Evolutionary conservation across 2,888 invertebrate genomes (phyloP), one percentile per base, ranked within the genome.

Genomic region (Epistrophe eligans): DNA sequence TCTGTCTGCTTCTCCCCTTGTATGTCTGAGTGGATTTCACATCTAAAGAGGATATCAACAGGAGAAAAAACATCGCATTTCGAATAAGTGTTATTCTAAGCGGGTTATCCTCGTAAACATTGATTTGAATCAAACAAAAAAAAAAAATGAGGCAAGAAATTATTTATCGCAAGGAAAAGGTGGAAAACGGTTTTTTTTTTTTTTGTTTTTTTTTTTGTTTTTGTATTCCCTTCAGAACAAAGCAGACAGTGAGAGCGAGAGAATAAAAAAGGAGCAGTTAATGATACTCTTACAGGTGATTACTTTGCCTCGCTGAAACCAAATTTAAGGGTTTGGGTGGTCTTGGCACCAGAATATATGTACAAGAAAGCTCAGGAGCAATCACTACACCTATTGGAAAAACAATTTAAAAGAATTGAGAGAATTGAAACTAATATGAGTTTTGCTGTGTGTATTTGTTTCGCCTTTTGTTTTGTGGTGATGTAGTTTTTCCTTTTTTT

Each of bases 241-340:
- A 45, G 43, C 19, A 70, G 48, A 64, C 66, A 35, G 62, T 32
- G 67, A 45, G 55, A 60, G 57, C 72, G 55, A 73, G 57, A 43
- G 55, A 40, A n/a, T 17, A 28, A 71, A 82, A 79, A 81, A 77
- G 67, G 67, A 84, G 58, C 72, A 83, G 67, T 79, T 83, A 76
- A 87, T 71, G 70, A 83, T 79, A 76, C 82, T 87, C 85, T 82
- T 87, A 83, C 87, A 87, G 83, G 87, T 87, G 83, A 87, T 83
- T 87, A 83, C 83, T 60, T 72, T 74, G 72, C 72, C 55, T 82
- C 52, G 58, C 50, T 64, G 64, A 77, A 55, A 13, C 4, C 28
- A 24, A 24, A 24, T 24, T 7, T 24, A 7, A 24, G 32, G 40
- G 38, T 38, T 55, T 52, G 43, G 57, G 17, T 32, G n/a, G 9